Percentiles rank a stretch among this genome's conserved stretches.
phyloP scores from a whole-genome alignment of 1,140 invertebrate genomes.

The Bombus cullumanus region DNA sequence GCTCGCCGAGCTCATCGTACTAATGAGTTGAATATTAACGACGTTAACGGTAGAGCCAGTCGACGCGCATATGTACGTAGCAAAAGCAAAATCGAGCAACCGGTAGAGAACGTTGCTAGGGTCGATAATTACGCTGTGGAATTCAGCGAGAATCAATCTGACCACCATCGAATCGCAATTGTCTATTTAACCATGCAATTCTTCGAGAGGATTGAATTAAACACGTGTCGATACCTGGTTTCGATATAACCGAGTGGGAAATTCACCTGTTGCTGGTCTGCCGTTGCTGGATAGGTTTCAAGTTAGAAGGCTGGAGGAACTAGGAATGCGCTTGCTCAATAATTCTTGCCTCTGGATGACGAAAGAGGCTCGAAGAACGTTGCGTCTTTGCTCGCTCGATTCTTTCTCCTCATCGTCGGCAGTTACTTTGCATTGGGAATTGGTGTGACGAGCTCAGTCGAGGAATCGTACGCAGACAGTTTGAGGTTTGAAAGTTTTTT shows the following conservation, averaged over 20 bases:
- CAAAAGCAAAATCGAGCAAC: constrained; percentile 6
- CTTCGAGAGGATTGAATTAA: background rate
- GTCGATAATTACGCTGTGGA: constrained; percentile 3
- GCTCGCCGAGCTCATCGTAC: background rate
- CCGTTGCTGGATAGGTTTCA: background rate
- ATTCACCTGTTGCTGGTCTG: background rate
- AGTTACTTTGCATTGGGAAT: background rate
- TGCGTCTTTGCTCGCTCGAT: background rate
- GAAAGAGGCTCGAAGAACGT: constrained; percentile 13
- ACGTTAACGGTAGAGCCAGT: constrained; percentile 34
- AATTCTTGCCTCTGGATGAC: constrained; percentile 24
- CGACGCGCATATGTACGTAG: background rate
- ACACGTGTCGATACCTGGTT: background rate
- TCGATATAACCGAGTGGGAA: background rate
- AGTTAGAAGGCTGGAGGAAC: background rate
- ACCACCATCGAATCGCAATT: background rate
- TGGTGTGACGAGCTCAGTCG: background rate
- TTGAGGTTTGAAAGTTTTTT: background rate
- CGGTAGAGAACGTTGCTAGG: background rate
- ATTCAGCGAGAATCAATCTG: constrained; percentile 19
- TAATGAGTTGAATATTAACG: constrained; percentile 42
- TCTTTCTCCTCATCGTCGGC: background rate
- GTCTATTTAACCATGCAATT: background rate
- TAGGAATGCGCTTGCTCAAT: constrained; percentile 49
- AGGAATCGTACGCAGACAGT: background rate